Base-by-base conservation (phyloP, 2,888 invertebrate genomes). In the Mesorhabditis belari region DNA sequence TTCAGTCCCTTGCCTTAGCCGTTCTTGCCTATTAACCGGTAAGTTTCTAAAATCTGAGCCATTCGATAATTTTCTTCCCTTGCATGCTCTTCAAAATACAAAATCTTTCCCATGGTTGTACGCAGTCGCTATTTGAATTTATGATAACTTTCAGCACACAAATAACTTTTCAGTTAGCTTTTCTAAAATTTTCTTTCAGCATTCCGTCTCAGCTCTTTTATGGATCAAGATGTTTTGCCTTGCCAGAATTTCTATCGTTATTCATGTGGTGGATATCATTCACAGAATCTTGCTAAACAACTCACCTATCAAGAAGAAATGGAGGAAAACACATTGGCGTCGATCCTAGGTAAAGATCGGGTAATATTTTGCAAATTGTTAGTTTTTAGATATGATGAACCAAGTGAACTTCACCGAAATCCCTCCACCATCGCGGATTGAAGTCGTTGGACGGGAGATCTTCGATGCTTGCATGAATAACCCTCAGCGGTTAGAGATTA, bases 241-340 rank as follows among this genome's bases (percentile, higher is more conserved):
- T 74, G 74, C 59, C 67, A 70, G 49, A 74, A 74, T 62, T 74
- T 74, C 60, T 74, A 74, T 57, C 61, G 67, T 4, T 62, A 65
- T 59, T 58, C 67, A 2, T 74, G 74, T 50, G 62, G 64, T 25
- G 65, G 64, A 58, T 74, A 63, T 57, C 70, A 72, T 27, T 44
- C 60, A 1, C 61, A 69, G 58, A 61, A 61, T 2, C 44, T 57
- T 6, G 66, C 66, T 50, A 58, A 65, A 50, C 67, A 66, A 49
- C 25, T 57, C 58, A 69, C 58, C 19, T 71, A 68, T 57, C 26
- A 67, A 27, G 65, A 67, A 49, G 57, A 61, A 49, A 54, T 65
- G 44, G 64, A 58, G 49, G 71, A 71, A 26, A 57, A 57, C 25
- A 60, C 66, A 5, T 9, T 63, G 9, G 44, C 65, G 57, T 59